phyloP scores from a whole-genome alignment of 2,113 vertebrate genomes.

The Zosterops borbonicus region DNA sequence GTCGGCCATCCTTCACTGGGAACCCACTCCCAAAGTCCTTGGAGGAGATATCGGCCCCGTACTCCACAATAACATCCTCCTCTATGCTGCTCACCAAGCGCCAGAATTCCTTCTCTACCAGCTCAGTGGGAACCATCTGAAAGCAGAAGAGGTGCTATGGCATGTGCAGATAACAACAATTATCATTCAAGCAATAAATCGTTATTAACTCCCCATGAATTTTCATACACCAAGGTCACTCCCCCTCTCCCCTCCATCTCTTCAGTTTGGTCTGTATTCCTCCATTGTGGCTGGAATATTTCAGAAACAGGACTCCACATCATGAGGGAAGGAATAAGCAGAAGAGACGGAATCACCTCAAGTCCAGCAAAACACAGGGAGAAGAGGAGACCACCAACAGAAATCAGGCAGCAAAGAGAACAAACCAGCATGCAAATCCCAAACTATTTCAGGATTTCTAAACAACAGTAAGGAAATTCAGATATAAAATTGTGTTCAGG shows the following conservation, averaged over 20 bases:
- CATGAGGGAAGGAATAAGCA: background rate
- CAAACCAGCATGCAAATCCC: background rate
- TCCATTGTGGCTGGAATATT: background rate
- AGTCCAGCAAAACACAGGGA: background rate
- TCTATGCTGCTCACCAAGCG: constrained; percentile 96
- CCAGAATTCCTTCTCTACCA: constrained; percentile 99
- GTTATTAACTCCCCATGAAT: background rate
- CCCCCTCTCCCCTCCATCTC: background rate
- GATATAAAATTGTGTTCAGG: background rate
- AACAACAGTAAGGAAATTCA: background rate
- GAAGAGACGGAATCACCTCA: background rate
- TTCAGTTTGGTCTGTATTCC: background rate
- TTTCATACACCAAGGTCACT: background rate
- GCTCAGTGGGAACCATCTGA: constrained; percentile 97
- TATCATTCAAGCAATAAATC: background rate
- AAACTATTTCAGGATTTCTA: background rate
- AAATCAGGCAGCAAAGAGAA: background rate
- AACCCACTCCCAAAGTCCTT: constrained; percentile 97
- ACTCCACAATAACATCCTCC: constrained; percentile 97
- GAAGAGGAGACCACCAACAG: background rate
- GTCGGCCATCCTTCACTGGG: constrained; percentile 87
- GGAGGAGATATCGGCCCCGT: constrained; percentile 96
- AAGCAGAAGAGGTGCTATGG: background rate
- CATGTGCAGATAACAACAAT: background rate
- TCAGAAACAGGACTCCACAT: background rate